Percentiles rank a stretch among this genome's conserved stretches.
Evolutionary conservation across 2,888 invertebrate species (phyloP).

Genomic region (Pemphredon lugubris): DNA sequence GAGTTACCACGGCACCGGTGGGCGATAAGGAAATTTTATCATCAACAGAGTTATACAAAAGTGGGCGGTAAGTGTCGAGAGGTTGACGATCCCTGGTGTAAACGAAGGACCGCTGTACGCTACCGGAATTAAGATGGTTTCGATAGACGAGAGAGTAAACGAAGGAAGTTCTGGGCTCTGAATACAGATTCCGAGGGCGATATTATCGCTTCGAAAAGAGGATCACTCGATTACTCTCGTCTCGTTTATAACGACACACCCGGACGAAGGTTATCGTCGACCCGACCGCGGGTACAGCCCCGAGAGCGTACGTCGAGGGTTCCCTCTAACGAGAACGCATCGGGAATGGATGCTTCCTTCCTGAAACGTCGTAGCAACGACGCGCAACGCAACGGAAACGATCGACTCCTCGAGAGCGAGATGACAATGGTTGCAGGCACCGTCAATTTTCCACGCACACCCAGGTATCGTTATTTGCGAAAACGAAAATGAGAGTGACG

Average conservation of each 20-base stretch:
- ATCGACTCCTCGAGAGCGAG: too few relatives aligned
- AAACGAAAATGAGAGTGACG: slow-evolving; percentile 12
- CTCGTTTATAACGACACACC: slow-evolving; percentile 54
- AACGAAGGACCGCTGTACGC: slow-evolving; percentile 22
- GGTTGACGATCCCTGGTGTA: slow-evolving; percentile 9
- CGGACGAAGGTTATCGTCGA: slow-evolving; percentile 64
- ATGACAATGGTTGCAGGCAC: too few relatives aligned
- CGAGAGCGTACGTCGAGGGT: slow-evolving; percentile 40
- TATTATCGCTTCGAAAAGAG: slow-evolving; percentile 52
- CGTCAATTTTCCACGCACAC: too few relatives aligned
- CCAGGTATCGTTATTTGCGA: too few relatives aligned
- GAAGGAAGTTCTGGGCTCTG: slow-evolving; percentile 38
- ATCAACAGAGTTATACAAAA: too few relatives aligned
- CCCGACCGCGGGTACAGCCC: slow-evolving; percentile 34
- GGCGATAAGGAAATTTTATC: too few relatives aligned
- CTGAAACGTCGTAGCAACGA: slow-evolving; percentile 5
- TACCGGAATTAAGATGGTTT: slow-evolving; percentile 31
- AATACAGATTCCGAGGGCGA: slow-evolving; percentile 43
- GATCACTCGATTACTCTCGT: slow-evolving; percentile 62
- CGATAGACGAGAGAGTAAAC: slow-evolving; percentile 41
- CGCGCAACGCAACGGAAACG: not conserved
- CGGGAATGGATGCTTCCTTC: slow-evolving; percentile 28
- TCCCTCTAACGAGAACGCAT: slow-evolving; percentile 50
- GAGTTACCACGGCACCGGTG: too few relatives aligned
- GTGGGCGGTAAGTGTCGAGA: slow-evolving; percentile 9